A percentile compares a stretch with the other conserved stretches of the same genome.
Conservation (phyloP, 2,888 invertebrate species). For the Yponomeuta evonymella region DNA sequence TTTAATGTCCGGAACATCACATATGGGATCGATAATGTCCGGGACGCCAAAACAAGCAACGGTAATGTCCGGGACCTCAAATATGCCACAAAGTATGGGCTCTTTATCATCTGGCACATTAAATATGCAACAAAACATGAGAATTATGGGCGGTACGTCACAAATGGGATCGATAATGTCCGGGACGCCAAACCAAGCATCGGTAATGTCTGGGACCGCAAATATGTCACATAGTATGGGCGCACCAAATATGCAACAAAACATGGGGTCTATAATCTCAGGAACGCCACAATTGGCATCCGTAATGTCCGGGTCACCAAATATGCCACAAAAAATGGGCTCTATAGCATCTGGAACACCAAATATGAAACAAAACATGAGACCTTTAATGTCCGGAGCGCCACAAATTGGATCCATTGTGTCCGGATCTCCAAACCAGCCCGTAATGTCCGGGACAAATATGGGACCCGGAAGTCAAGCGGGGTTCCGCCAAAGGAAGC, state of each 20-base stretch:
- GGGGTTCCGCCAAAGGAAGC: conserved; percentile 63
- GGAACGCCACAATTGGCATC: background rate
- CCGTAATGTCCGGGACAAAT: background rate
- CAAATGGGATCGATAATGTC: conserved; percentile 23
- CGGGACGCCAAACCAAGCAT: conserved; percentile 34
- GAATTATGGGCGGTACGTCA: no score
- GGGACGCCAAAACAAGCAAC: background rate
- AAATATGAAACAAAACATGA: background rate
- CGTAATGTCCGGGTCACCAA: background rate
- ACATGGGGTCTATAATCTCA: background rate
- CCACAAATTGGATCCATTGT: conserved; percentile 22
- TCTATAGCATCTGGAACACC: background rate
- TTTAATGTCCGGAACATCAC: background rate
- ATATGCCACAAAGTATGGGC: background rate
- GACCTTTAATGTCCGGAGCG: conserved; percentile 34
- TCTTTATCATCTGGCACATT: background rate
- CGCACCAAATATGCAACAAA: background rate
- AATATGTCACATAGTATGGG: background rate
- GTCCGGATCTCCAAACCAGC: background rate
- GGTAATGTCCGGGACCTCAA: background rate
- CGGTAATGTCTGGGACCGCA: background rate
- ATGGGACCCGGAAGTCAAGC: background rate
- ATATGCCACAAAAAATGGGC: background rate
- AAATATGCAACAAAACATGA: background rate
- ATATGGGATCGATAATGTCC: background rate